phyloP scores from a whole-genome alignment of 2,888 invertebrate species.

The Acrocyrtus sp. region DNA sequence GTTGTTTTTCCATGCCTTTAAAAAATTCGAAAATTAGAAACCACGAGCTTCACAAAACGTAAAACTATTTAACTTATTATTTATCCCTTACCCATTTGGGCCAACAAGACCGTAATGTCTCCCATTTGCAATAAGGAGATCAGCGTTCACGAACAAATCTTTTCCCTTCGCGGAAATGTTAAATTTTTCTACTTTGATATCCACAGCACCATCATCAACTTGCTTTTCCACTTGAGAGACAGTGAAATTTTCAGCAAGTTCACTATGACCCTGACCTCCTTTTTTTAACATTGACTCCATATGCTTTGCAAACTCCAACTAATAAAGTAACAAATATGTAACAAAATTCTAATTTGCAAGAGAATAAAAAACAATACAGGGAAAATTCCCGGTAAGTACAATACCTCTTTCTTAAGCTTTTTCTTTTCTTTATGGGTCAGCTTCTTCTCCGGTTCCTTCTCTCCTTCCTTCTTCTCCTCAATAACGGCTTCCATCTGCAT shows the following conservation, averaged over 20 bases:
- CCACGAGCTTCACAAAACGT: too few species aligned
- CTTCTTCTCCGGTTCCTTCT: slow-evolving; percentile 71
- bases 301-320: slow-evolving; percentile 88
- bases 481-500: slow-evolving; percentile 15
- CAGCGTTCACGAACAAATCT: slow-evolving; percentile 96
- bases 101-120: slow-evolving; percentile 97
- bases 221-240: slow-evolving; percentile 81
- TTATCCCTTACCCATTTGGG: slow-evolving; percentile 83
- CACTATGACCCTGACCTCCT: slow-evolving; percentile 89
- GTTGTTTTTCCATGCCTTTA: slow-evolving; percentile 98
- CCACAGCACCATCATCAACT: slow-evolving; percentile 86
- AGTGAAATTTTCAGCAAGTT: slow-evolving; percentile 93
- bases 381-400: slow-evolving; percentile 11
- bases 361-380: slow-evolving; percentile 24
- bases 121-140: slow-evolving; percentile 90
- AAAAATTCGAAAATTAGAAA: slow-evolving; percentile 51
- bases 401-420: slow-evolving; percentile 79
- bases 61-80: slow-evolving; percentile 4
- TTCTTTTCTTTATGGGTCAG: slow-evolving; percentile 92
- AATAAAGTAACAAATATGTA: slow-evolving; percentile 65
- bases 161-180: slow-evolving; percentile 98
- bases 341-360: too few species aligned
- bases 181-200: slow-evolving; percentile 98
- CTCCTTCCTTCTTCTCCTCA: too few species aligned
- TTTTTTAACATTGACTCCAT: slow-evolving; percentile 86